phyloP scores from a whole-genome alignment of 2,797 vertebrate genomes.

The Lagocephalus sceleratus region DNA sequence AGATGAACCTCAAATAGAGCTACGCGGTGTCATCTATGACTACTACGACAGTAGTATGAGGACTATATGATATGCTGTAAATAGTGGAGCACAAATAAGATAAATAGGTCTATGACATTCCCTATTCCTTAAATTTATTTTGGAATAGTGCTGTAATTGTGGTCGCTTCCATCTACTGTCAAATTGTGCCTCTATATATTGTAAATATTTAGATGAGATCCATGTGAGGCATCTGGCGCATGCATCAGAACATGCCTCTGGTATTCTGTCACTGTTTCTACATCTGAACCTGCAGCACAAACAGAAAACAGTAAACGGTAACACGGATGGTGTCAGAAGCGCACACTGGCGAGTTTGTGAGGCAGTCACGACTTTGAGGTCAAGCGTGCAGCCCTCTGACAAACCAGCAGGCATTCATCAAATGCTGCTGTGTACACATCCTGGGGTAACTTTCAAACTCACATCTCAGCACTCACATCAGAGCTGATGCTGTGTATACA shows the following conservation, averaged over 20 bases:
- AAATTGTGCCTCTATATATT: slow-evolving; percentile 2
- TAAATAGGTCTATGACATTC: too few species aligned
- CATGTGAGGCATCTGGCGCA: neutral
- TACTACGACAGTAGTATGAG: too few species aligned
- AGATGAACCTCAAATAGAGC: slow-evolving; percentile 25
- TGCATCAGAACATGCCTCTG: neutral
- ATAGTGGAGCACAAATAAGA: slow-evolving; percentile 16
- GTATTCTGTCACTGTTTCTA: neutral
- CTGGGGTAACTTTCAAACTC: slow-evolving; percentile 53
- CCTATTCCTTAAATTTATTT: too few species aligned
- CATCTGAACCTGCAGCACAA: slow-evolving; percentile 13
- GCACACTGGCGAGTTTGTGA: slow-evolving; percentile 7
- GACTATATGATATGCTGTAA: slow-evolving; percentile 15
- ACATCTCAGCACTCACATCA: slow-evolving; percentile 38
- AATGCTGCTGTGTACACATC: slow-evolving; percentile 61
- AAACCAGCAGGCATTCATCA: slow-evolving; percentile 61
- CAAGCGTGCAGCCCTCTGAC: slow-evolving; percentile 31
- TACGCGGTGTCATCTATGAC: slow-evolving; percentile 6
- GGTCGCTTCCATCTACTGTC: slow-evolving; percentile 10
- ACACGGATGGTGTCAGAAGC: slow-evolving; percentile 9
- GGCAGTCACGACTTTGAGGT: slow-evolving; percentile 24
- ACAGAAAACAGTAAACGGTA: slow-evolving; percentile 11
- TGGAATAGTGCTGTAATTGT: too few species aligned
- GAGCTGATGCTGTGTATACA: slow-evolving; percentile 51
- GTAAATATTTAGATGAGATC: neutral